Conservation (phyloP, 1,140 invertebrate genomes). For the Brachystomella parvula region DNA sequence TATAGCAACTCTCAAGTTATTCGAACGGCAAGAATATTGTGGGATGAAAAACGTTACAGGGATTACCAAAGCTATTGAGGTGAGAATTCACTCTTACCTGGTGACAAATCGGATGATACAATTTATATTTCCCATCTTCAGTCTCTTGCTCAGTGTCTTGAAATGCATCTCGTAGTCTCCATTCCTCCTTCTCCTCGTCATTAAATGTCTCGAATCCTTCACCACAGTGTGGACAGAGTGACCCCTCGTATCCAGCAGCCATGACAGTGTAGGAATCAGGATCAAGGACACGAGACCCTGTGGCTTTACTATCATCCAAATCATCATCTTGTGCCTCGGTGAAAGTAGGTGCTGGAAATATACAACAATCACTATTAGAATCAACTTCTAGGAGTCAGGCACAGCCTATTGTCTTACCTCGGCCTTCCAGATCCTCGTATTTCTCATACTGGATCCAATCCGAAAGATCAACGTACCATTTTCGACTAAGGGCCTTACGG, state of each 20-base stretch:
- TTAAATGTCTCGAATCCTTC: constrained; percentile 89
- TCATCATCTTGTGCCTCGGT: constrained; percentile 60
- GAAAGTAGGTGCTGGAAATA: constrained; percentile 71
- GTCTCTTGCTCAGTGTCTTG: constrained; percentile 53
- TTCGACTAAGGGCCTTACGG: constrained; percentile 68
- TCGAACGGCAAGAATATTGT: too few species aligned
- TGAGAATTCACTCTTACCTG: constrained; percentile 62
- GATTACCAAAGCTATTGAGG: too few species aligned
- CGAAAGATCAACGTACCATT: constrained; percentile 80
- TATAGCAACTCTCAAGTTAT: too few species aligned
- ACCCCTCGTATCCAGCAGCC: constrained; percentile 49
- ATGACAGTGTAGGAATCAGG: constrained; percentile 50
- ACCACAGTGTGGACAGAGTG: constrained; percentile 74
- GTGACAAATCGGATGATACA: constrained; percentile 84
- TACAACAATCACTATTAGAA: constrained; percentile 9
- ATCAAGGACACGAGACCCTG: constrained; percentile 44
- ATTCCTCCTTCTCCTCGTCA: constrained; percentile 91
- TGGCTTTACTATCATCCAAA: constrained; percentile 37
- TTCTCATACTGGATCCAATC: constrained; percentile 94
- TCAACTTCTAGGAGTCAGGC: background rate
- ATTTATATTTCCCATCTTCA: constrained; percentile 46
- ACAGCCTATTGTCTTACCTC: constrained; percentile 50
- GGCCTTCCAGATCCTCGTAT: constrained; percentile 83
- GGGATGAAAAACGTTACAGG: too few species aligned
- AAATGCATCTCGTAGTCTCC: constrained; percentile 80